Evolutionary conservation across 1,140 invertebrate genomes (phyloP).

Genomic region (Triops longicaudatus): DNA sequence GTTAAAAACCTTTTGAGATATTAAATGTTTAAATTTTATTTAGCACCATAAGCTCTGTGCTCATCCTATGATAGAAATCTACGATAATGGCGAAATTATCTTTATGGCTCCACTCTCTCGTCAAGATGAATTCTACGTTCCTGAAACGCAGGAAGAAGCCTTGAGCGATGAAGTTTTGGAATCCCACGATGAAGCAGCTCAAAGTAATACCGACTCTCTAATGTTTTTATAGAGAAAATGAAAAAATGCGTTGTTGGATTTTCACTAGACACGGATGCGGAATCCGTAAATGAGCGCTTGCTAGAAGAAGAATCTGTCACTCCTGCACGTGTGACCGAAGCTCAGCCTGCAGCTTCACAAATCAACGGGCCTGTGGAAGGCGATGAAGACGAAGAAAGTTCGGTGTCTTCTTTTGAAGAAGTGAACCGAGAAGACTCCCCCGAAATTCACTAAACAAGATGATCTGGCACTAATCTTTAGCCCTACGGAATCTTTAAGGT

Average conservation of each 20-base stretch:
- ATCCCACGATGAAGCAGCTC: slow-evolving; percentile 23
- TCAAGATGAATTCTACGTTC: slow-evolving; percentile 44
- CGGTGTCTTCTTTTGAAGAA: slow-evolving; percentile 34
- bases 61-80: slow-evolving; percentile 44
- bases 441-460: not conserved
- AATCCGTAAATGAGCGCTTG: not conserved
- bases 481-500: not conserved
- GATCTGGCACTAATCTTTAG: not conserved
- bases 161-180: slow-evolving; percentile 20
- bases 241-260: not conserved
- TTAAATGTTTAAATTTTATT: slow-evolving; percentile 19
- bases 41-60: slow-evolving; percentile 42
- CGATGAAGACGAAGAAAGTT: slow-evolving; percentile 30
- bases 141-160: slow-evolving; percentile 36
- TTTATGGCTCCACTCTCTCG: slow-evolving; percentile 42
- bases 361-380: slow-evolving; percentile 25
- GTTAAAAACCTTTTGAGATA: slow-evolving; percentile 34
- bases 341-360: not conserved
- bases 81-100: slow-evolving; percentile 38
- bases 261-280: not conserved
- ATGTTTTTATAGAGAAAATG: not conserved
- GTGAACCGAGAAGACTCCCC: slow-evolving; percentile 31
- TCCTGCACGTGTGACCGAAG: slow-evolving; percentile 1
- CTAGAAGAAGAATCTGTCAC: not conserved
- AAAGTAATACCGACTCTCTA: not conserved